Conservation (phyloP, 2,113 vertebrate species). For the Chloroceryle aenea region DNA sequence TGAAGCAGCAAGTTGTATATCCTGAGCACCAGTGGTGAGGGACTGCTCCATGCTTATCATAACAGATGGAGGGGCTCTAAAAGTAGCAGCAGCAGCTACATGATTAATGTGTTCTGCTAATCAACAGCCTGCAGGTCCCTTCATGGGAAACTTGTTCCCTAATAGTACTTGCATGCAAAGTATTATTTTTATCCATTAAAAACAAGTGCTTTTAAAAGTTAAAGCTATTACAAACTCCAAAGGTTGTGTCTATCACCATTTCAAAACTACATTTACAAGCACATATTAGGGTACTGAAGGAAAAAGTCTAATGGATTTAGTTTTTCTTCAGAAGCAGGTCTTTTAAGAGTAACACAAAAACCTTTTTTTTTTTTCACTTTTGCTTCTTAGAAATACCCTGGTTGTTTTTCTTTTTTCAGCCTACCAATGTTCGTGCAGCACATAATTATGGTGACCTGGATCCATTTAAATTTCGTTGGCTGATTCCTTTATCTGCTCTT, state of each 20-base stretch:
- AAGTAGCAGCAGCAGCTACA: background rate
- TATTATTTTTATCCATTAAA: conserved; percentile 25
- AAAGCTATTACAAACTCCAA: background rate
- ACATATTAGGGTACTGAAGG: background rate
- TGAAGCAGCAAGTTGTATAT: background rate
- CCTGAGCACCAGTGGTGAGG: background rate
- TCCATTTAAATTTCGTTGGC: conserved; percentile 94
- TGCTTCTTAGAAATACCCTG: background rate
- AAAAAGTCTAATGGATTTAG: background rate
- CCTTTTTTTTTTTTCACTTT: background rate
- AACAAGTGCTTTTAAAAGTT: conserved; percentile 1
- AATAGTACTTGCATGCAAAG: background rate
- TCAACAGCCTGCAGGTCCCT: background rate
- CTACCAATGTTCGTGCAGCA: conserved; percentile 81
- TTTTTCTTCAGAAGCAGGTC: conserved; percentile 7
- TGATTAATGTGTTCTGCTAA: background rate
- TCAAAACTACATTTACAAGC: background rate
- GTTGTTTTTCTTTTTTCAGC: conserved; percentile 33
- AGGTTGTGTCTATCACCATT: background rate
- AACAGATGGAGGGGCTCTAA: background rate
- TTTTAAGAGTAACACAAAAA: background rate
- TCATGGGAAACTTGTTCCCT: background rate
- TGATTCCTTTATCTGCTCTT: conserved; percentile 93
- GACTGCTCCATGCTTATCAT: background rate
- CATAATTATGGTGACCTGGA: conserved; percentile 88